Percentiles rank a stretch among this genome's conserved stretches.
Evolutionary conservation across 2,797 vertebrate species (phyloP).

Genomic region (Selene dorsalis): DNA sequence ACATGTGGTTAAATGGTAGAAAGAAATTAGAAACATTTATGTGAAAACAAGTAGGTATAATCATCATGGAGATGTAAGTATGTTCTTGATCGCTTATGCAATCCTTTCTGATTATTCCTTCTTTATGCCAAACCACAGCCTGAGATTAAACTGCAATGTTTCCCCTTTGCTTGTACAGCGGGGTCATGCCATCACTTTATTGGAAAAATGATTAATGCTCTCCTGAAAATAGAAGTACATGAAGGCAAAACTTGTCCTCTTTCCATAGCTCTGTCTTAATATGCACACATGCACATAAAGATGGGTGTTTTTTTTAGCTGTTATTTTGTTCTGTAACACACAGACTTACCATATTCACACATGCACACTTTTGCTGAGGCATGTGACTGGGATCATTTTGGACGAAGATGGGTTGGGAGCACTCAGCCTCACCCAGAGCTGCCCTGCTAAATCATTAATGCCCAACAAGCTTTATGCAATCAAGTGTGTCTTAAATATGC

Average conservation of each 20-base stretch:
- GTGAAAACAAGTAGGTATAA: neutral
- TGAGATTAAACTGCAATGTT: neutral
- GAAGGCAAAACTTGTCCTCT: neutral
- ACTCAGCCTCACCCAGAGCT: conserved; percentile 45
- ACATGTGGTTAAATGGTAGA: neutral
- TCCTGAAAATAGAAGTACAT: neutral
- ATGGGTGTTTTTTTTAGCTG: neutral
- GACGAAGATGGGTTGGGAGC: conserved; percentile 31
- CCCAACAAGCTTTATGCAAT: conserved; percentile 51
- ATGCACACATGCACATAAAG: neutral
- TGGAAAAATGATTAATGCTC: neutral
- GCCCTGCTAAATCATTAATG: conserved; percentile 68
- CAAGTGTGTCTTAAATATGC: conserved; percentile 50
- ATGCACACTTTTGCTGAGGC: conserved; percentile 21
- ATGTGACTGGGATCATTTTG: conserved; percentile 50
- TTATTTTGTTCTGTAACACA: conserved; percentile 15
- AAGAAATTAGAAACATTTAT: neutral
- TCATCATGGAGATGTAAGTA: neutral
- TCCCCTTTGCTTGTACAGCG: neutral
- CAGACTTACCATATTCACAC: conserved; percentile 8
- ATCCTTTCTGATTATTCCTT: conserved; percentile 21
- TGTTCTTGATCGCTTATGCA: neutral
- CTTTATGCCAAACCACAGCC: neutral
- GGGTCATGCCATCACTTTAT: neutral
- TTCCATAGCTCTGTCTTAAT: neutral